These are phyloP conservation scores for Bellardia pandia DNA, from an alignment of 2,888 invertebrate species.

Conservation along the genomic window DNA sequence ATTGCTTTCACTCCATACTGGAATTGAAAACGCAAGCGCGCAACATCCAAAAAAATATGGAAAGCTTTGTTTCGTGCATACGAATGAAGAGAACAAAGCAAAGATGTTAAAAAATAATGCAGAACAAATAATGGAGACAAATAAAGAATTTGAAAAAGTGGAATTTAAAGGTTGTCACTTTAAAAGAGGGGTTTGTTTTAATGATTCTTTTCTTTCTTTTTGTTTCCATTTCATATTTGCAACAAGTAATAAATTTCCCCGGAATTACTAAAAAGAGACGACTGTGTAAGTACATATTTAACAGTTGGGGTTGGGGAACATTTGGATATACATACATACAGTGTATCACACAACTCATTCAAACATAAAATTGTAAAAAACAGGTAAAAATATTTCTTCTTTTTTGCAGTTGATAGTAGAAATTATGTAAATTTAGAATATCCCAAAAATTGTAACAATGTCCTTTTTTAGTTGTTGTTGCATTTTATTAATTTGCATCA, in stretches of 20 bases:
- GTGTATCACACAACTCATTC: too few species aligned
- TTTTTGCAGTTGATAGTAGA: too few species aligned
- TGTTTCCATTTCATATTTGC: conserved; percentile 27
- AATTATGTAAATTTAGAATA: too few species aligned
- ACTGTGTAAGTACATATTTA: neutral
- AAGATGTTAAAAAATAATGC: conserved; percentile 1
- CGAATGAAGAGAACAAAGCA: conserved; percentile 24
- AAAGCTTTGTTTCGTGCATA: conserved; percentile 3
- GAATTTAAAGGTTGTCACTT: neutral
- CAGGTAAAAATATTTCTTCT: too few species aligned
- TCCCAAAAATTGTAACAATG: too few species aligned
- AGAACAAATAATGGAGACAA: conserved; percentile 30
- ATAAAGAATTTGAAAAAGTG: neutral
- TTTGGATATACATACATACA: too few species aligned
- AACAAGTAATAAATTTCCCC: conserved; percentile 60
- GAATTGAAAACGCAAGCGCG: conserved; percentile 76
- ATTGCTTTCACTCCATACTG: conserved; percentile 41
- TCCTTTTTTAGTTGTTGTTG: too few species aligned
- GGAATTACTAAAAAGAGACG: neutral
- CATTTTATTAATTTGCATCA: too few species aligned
- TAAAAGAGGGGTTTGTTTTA: conserved; percentile 51
- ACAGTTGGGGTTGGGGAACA: neutral
- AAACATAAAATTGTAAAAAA: too few species aligned
- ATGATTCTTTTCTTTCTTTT: too few species aligned
- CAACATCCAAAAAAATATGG: conserved; percentile 34